These are phyloP conservation scores for Dasypogon diadema DNA, from an alignment of 2,888 invertebrate genomes.

Conservation along the genomic window DNA sequence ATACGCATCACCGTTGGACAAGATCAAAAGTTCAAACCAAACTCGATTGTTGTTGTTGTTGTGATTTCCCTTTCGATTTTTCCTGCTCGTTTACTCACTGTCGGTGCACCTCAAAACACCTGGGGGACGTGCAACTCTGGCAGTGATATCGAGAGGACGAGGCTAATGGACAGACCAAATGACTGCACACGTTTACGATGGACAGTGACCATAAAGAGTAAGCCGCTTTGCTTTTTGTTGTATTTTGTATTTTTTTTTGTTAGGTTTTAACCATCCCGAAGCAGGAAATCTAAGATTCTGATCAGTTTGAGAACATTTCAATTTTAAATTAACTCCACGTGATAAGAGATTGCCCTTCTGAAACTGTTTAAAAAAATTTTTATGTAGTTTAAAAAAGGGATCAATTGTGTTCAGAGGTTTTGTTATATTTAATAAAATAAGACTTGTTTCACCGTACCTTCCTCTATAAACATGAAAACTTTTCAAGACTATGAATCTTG, in stretches of 20 bases:
- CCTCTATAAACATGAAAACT: too few species aligned
- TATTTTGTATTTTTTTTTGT: background rate
- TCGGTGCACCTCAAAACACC: conserved; percentile 44
- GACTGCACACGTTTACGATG: conserved; percentile 39
- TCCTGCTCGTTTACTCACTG: conserved; percentile 29
- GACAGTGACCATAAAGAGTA: conserved; percentile 23
- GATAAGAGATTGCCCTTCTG: conserved; percentile 19
- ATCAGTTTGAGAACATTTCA: conserved; percentile 18
- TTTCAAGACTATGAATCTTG: too few species aligned
- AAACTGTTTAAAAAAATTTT: too few species aligned
- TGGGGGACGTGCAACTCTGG: conserved; percentile 8
- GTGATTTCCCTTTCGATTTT: conserved; percentile 41
- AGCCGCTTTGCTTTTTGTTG: background rate
- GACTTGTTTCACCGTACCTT: too few species aligned
- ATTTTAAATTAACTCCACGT: conserved; percentile 15
- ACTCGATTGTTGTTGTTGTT: conserved; percentile 26
- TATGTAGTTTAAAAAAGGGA: too few species aligned
- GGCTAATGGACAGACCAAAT: conserved; percentile 33
- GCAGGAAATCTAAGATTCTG: background rate
- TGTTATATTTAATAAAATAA: too few species aligned
- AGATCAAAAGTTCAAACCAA: conserved; percentile 44
- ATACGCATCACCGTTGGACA: conserved; percentile 29
- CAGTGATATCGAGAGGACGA: conserved; percentile 4
- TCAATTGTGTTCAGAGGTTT: too few species aligned
- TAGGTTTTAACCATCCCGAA: too few species aligned